Evolutionary conservation across 2,113 vertebrate genomes (phyloP).

Genomic region (Pleuronectes platessa): DNA sequence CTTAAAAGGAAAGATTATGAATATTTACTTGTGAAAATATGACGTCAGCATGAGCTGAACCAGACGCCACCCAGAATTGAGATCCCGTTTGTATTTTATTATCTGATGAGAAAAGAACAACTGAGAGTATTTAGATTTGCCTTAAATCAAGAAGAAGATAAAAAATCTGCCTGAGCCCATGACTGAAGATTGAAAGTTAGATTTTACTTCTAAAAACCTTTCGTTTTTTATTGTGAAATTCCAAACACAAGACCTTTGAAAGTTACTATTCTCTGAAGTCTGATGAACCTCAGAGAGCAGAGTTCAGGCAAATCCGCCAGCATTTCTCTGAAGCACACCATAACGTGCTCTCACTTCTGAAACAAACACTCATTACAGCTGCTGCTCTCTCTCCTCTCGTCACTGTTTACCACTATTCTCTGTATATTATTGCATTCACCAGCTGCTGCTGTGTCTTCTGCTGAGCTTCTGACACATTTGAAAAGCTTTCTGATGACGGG

Average conservation of each 20-base stretch:
- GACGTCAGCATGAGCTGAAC: neutral
- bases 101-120: neutral
- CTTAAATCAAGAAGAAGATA: too few relatives aligned
- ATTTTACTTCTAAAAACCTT: neutral
- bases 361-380: conserved; percentile 2
- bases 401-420: conserved; percentile 48
- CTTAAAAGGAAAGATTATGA: neutral
- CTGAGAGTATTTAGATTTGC: neutral
- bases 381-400: conserved; percentile 42
- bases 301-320: conserved; percentile 53
- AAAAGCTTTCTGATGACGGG: conserved; percentile 24
- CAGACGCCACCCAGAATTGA: neutral
- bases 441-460: neutral
- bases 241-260: neutral
- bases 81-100: neutral
- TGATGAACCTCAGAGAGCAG: conserved; percentile 37
- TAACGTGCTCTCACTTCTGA: conserved; percentile 29
- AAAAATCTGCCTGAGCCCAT: neutral
- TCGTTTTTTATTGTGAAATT: conserved; percentile 29
- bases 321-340: conserved; percentile 44
- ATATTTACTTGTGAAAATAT: neutral
- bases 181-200: neutral
- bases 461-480: neutral
- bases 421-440: conserved; percentile 6
- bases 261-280: conserved; percentile 27